Conservation (phyloP, 2,888 invertebrate species). For the Melieria omissa region DNA sequence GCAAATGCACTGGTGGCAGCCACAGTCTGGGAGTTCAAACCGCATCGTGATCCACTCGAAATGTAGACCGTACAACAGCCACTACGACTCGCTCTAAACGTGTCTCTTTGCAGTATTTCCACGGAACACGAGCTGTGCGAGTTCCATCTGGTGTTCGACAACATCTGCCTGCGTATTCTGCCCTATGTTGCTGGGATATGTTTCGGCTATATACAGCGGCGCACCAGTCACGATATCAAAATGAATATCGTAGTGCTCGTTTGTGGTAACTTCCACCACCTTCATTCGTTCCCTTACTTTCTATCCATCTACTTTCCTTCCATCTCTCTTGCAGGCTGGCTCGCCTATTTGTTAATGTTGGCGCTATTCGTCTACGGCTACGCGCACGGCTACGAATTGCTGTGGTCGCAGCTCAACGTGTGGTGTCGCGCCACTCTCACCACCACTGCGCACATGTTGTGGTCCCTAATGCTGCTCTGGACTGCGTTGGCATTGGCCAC, state of each 20-base stretch:
- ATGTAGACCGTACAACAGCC: background rate
- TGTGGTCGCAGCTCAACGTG: constrained; percentile 35
- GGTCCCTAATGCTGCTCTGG: constrained; percentile 67
- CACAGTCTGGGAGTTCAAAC: constrained; percentile 61
- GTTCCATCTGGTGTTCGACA: constrained; percentile 76
- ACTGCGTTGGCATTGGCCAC: constrained; percentile 67
- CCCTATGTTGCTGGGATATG: constrained; percentile 81
- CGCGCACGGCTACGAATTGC: constrained; percentile 42
- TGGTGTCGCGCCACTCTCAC: constrained; percentile 57
- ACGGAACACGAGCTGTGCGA: constrained; percentile 68
- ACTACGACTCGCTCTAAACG: background rate
- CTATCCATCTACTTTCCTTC: background rate
- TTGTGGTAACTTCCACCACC: constrained; percentile 46
- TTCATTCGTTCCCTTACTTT: background rate
- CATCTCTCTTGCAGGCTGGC: constrained; percentile 51
- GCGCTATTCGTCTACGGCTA: constrained; percentile 51
- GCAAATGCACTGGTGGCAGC: constrained; percentile 69
- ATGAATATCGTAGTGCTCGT: constrained; percentile 48
- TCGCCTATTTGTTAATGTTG: constrained; percentile 46
- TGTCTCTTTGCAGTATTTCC: background rate
- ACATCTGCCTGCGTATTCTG: constrained; percentile 79
- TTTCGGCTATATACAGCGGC: constrained; percentile 78
- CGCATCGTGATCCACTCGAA: background rate
- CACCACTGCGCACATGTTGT: constrained; percentile 66
- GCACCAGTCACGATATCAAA: constrained; percentile 69